These are phyloP conservation scores for Paradisaea rubra DNA, from an alignment of 2,113 vertebrate genomes.

Conservation along the genomic window DNA sequence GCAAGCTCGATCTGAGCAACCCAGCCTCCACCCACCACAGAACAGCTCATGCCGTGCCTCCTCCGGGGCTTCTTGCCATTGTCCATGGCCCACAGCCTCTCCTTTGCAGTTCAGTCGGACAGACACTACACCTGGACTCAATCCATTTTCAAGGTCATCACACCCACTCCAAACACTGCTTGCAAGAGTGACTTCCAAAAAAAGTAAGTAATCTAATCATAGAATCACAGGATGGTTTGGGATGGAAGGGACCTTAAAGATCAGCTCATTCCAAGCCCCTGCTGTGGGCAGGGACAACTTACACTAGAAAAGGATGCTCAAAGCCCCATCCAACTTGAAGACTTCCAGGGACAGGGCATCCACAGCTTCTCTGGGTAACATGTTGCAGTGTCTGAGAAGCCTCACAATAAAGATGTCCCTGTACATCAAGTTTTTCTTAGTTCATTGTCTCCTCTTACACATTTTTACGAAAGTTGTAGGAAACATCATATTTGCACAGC, in stretches of 20 bases:
- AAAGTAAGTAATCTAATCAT: background rate
- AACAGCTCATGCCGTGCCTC: rapidly evolving
- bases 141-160: background rate
- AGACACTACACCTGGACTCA: background rate
- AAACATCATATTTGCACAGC: background rate
- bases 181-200: background rate
- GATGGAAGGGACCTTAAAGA: background rate
- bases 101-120: background rate
- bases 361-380: background rate
- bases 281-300: background rate
- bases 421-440: background rate
- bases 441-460: background rate
- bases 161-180: background rate
- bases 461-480: background rate
- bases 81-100: background rate
- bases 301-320: background rate
- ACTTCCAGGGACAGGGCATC: background rate
- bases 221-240: background rate
- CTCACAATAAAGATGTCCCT: background rate
- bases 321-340: background rate
- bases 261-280: background rate
- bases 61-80: background rate
- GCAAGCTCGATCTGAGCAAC: background rate
- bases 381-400: background rate
- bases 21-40: too few relatives aligned